Base-by-base conservation (phyloP, 1,140 invertebrate genomes). In the Pissodes strobi region DNA sequence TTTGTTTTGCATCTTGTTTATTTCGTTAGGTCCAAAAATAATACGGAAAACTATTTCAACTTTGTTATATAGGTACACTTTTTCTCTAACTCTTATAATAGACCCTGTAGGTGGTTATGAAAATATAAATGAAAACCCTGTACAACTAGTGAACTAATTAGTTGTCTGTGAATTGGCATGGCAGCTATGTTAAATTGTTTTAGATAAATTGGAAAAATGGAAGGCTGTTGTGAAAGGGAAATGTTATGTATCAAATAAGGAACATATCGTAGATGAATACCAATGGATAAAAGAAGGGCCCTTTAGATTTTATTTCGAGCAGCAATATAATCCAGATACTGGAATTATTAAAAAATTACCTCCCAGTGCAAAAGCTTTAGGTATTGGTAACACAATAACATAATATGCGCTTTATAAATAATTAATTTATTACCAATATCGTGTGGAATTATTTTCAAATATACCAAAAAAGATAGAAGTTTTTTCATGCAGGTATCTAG, bases 261-360 rank as follows among this genome's bases (percentile, higher is more conserved):
- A 4, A 69, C 79, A 21, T 82, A 89, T 6, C 67, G 70, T n/a
- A 34, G 70, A 81, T 60, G 74, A 80, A 37, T 79, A 83, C n/a
- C 81, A 86, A 49, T 92, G 90, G 85, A 81, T 85, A n/a, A 71
- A 76, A 2, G 72, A 64, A 57, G 89, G 90, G 13, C 86, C 86
- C 0, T 80, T 87, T 73, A 79, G 90, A 49, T 92, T 93, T 80
- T 93, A 92, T 76, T 94, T 93, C 70, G 82, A 78, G 18, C 83
- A 90, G 79, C 81, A 84, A 5, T 93, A 91, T 70, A 81, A 90
- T 74, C 79, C 79, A 43, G 67, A 80, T 3, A 81, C 81, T 0
- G 82, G 85, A 34, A 77, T 77, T 49, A 85, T 90, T 69, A 79
- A 81, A 15, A 87, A 90, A 18, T 86, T 89, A 1, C 86, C 90